A percentile compares a stretch with the other conserved stretches of the same genome.
Conservation (phyloP, 2,888 invertebrate genomes). For the Eupithecia abbreviata region DNA sequence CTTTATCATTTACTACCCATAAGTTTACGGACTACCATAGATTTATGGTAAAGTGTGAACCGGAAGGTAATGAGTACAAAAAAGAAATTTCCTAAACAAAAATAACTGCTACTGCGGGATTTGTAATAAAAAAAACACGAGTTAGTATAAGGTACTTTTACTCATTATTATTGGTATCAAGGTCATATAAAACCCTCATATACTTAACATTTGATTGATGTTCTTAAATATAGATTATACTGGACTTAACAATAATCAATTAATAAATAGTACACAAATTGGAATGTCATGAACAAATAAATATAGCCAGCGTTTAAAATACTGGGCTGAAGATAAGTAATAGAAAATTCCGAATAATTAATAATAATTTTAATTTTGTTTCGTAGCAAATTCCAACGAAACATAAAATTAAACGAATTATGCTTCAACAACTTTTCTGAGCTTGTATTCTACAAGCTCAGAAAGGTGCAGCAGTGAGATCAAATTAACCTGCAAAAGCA, state of each 20-base stretch:
- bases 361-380: no score
- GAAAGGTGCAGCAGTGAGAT: slow-evolving; percentile 15
- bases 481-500: slow-evolving; percentile 6
- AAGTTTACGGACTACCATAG: no score
- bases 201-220: no score
- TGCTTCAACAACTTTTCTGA: not conserved
- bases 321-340: not conserved
- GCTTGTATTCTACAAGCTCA: not conserved
- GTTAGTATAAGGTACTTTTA: slow-evolving; percentile 1
- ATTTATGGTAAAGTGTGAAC: no score
- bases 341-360: not conserved
- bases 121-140: not conserved
- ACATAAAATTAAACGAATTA: not conserved
- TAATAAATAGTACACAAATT: slow-evolving; percentile 20
- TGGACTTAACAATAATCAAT: slow-evolving; percentile 13
- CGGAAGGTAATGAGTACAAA: no score
- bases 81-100: no score
- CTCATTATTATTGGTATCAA: not conserved
- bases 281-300: slow-evolving; percentile 26
- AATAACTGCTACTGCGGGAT: not conserved
- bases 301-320: slow-evolving; percentile 10
- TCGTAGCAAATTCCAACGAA: not conserved
- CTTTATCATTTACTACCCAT: no score
- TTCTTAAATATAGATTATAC: not conserved
- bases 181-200: not conserved